Percentiles rank a stretch among this genome's conserved stretches.
These are phyloP conservation scores for Ditula angustiorana DNA, from an alignment of 2,888 invertebrate species.

Conservation along the genomic window DNA sequence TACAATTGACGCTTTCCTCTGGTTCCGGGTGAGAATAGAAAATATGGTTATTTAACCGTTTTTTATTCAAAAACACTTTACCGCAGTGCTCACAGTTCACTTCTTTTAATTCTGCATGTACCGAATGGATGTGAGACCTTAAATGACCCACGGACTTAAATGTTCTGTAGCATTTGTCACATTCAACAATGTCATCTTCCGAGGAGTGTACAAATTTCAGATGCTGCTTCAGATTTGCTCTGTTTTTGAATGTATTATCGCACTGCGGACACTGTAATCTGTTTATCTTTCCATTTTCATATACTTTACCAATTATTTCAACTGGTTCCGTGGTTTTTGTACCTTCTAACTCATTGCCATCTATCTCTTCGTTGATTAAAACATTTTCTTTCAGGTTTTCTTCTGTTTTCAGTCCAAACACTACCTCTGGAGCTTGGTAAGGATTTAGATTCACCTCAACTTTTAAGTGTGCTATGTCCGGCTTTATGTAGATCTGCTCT, in stretches of 20 bases:
- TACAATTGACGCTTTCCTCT: constrained; percentile 48
- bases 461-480: constrained; percentile 19
- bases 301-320: constrained; percentile 50
- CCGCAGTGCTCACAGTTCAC: constrained; percentile 50
- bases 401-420: neutral
- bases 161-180: constrained; percentile 49
- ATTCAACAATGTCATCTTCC: constrained; percentile 49
- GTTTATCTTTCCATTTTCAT: constrained; percentile 53
- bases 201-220: constrained; percentile 50
- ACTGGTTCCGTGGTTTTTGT: neutral
- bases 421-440: constrained; percentile 12
- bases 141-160: constrained; percentile 54
- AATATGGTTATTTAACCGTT: constrained; percentile 55
- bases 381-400: neutral
- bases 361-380: neutral
- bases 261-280: constrained; percentile 45
- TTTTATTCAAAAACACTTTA: constrained; percentile 53
- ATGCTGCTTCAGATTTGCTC: constrained; percentile 42
- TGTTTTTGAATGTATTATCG: constrained; percentile 42
- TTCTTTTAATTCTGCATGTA: constrained; percentile 48
- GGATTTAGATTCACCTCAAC: constrained; percentile 23
- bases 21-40: constrained; percentile 56
- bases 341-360: neutral
- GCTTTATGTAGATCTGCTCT: constrained; percentile 27
- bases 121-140: constrained; percentile 51